Evolutionary conservation across 2,888 invertebrate genomes (phyloP).

Genomic region (Pheosia tremula): DNA sequence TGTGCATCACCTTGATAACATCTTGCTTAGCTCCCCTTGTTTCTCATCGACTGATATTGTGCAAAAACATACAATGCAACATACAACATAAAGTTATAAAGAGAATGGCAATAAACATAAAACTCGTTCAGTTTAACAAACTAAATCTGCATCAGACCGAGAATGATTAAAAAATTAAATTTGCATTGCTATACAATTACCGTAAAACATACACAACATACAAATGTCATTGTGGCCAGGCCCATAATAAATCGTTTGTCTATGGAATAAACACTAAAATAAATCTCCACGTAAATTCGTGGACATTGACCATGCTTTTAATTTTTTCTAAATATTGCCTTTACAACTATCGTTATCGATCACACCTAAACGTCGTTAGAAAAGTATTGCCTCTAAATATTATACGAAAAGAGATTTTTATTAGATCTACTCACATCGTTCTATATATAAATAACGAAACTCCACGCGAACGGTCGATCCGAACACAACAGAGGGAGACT

Average conservation of each 20-base stretch:
- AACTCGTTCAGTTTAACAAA: constrained; percentile 35
- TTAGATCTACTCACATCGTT: constrained; percentile 73
- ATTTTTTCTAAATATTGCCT: constrained; percentile 73
- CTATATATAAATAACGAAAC: constrained; percentile 65
- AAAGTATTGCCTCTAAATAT: constrained; percentile 82
- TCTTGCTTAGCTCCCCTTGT: constrained; percentile 39
- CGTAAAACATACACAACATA: constrained; percentile 67
- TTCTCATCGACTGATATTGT: constrained; percentile 15
- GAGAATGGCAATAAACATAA: constrained; percentile 53
- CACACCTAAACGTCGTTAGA: constrained; percentile 80
- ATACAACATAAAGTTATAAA: constrained; percentile 33
- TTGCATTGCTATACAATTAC: constrained; percentile 70
- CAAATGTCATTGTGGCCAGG: constrained; percentile 65
- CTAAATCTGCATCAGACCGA: constrained; percentile 80
- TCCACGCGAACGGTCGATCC: constrained; percentile 58
- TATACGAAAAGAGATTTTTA: constrained; percentile 72
- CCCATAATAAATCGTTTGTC: constrained; percentile 53
- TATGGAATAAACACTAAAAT: constrained; percentile 67
- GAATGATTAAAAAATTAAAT: constrained; percentile 59
- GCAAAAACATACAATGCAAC: constrained; percentile 21
- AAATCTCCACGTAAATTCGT: constrained; percentile 58
- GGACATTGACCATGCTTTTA: constrained; percentile 60
- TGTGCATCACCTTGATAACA: constrained; percentile 23
- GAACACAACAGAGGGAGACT: constrained; percentile 51
- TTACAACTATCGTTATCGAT: constrained; percentile 78